Evolutionary conservation across 2,888 invertebrate species (phyloP), one percentile per base, ranked within the genome.

Genomic region (Actias luna): DNA sequence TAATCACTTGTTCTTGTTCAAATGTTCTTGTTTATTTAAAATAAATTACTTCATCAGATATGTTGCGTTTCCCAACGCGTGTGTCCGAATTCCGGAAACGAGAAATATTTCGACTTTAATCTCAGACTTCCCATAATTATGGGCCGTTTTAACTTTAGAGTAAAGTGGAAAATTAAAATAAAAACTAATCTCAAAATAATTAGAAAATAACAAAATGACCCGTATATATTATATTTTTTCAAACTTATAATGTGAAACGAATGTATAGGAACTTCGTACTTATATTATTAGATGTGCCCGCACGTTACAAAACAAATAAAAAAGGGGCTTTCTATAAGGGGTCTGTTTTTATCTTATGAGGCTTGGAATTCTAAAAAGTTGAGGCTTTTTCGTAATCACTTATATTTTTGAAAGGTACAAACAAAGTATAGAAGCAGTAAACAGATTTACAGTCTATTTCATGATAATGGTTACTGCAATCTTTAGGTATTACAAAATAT

Each of bases 121-220:
- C 70, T 70, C 69, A 73, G 62, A 77, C 80, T 84, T 87, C 84
- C 84, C 75, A 76, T 74, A 55, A 81, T 82, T 80, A 80, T 64
- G 65, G 63, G 60, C 59, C 64, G 61, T 68, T 68, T 64, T 62
- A 70, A 72, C 69, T 70, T 65, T 57, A 65, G 61, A 66, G 72
- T 76, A 69, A 68, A 73, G 71, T 70, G 71, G 82, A 42, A 78
- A 82, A 80, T 75, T 70, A 64, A 65, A 69, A 65, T 46, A 46
- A 46, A 18, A 14, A 8, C 72, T 85, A 84, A 88, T 87, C 82
- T 80, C 70, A 69, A 80, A 81, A 85, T 86, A 87, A 87, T 87
- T 85, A 78, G 74, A 76, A 69, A 69, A 73, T 75, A 69, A 71
- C 67, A 63, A 59, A 70, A 69, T 69, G 63, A 70, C 64, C 74